Evolutionary conservation across 2,113 vertebrate species (phyloP), one percentile per base, ranked within the genome.

Genomic region (Sarotherodon lohbergeri): DNA sequence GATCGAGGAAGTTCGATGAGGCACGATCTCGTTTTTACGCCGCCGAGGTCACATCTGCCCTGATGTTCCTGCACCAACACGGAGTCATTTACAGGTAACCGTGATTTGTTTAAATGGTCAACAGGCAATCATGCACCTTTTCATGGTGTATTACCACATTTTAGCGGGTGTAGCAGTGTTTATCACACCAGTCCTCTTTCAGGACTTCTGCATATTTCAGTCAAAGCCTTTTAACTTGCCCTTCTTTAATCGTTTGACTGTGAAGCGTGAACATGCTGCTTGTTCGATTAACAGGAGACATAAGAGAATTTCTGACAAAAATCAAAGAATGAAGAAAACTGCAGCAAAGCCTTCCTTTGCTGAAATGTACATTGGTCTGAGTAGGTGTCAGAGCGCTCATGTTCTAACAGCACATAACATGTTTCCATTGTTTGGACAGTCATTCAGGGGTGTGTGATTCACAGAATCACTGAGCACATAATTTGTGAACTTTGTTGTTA

Each of bases 1-100:
- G 98, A 41, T 99, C 98, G 2, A 96, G 98, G 90, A 99, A 99
- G 95, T 99, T 99, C 10, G 98, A 99, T 0, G 98, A 99, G 91
- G 97, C 97, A 19, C 98, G 98, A 34, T 99, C 98, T 54, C 97
- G 98, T 57, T 99, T 99, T 85, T 99, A 99, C n/a, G 98, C 98
- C 36, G 98, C 98, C 32, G 98, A 99, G 93, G 98, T 99, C 91
- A 99, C 98, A 4, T 99, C 98, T 1, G 98, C 98, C 2, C 97
- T 99, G 94, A 99, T 99, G 98, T 99, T 99, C 88, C 97, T 99
- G 90, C 98, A 99, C 93, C 97, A 93, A 32, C 96, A 99, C 6
- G 98, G 98, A 3, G 98, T 99, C 94, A 98, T 99, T 91, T 99
- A 99, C 97, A 99, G 98, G 98, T 99, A 94, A 24, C 10, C 16